Evolutionary conservation across 2,113 vertebrate genomes (phyloP).

Genomic region (Raphicerus campestris): DNA sequence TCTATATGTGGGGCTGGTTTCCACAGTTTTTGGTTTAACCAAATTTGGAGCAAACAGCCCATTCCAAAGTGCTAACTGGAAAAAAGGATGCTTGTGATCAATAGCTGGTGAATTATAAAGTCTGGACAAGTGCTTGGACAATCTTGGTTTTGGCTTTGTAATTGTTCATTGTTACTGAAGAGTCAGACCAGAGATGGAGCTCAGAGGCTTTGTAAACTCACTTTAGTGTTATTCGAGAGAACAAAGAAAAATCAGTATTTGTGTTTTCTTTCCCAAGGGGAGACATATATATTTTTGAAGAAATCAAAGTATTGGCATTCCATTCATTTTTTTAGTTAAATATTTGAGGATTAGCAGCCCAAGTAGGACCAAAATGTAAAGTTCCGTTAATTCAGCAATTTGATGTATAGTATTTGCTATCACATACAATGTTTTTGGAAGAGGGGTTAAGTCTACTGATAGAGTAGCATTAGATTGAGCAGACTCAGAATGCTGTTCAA

Average conservation of each 20-base stretch:
- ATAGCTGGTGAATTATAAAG: conserved; percentile 38
- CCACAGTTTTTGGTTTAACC: neutral
- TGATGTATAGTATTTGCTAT: neutral
- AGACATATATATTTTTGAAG: neutral
- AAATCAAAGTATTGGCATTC: conserved; percentile 5
- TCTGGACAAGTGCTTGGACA: conserved; percentile 23
- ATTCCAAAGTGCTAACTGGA: conserved; percentile 44
- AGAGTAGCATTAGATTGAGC: too few relatives aligned
- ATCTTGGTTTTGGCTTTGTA: conserved; percentile 41
- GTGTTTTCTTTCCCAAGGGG: conserved; percentile 39
- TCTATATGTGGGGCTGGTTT: neutral
- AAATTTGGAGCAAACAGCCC: conserved; percentile 8
- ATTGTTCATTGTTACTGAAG: conserved; percentile 68
- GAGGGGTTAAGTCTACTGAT: neutral
- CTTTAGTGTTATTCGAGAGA: conserved; percentile 37
- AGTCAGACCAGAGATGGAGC: conserved; percentile 25
- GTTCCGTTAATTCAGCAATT: neutral
- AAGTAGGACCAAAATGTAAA: neutral
- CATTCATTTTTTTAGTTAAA: neutral
- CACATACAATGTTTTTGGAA: neutral
- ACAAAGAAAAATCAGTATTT: neutral
- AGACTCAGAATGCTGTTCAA: neutral
- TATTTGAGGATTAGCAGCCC: neutral
- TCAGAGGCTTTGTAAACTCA: conserved; percentile 52
- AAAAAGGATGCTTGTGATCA: conserved; percentile 18